Percentiles rank a stretch among this genome's conserved stretches.
Conservation (phyloP, 2,113 vertebrate genomes). For the Ptilorrhoa leucosticta region DNA sequence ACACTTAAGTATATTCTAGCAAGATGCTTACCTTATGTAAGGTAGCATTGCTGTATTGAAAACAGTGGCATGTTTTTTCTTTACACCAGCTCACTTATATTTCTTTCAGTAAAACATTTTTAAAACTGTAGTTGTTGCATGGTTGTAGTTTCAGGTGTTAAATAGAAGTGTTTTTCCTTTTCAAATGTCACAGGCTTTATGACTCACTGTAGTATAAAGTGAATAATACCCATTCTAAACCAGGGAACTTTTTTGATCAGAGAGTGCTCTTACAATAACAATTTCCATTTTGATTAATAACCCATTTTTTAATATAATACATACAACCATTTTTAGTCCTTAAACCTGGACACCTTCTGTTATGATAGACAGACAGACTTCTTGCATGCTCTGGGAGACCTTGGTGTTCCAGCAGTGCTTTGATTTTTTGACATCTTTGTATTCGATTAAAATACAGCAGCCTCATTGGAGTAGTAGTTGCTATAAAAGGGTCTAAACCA, state of each 20-base stretch:
- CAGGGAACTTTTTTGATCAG: constrained; percentile 7
- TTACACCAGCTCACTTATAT: background rate
- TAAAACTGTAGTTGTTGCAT: background rate
- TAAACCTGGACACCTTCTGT: background rate
- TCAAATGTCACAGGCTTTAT: constrained; percentile 47
- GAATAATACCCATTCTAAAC: constrained; percentile 25
- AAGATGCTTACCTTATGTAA: background rate
- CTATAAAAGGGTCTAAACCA: background rate
- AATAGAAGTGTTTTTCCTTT: constrained; percentile 24
- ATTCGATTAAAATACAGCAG: background rate
- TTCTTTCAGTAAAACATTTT: constrained; percentile 49
- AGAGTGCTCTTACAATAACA: constrained; percentile 7
- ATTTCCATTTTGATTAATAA: constrained; percentile 61
- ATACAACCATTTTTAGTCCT: background rate
- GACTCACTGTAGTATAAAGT: constrained; percentile 30
- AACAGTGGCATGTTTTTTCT: background rate
- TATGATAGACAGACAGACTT: background rate
- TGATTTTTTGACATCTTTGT: constrained; percentile 36
- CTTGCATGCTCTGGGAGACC: background rate
- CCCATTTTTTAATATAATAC: background rate
- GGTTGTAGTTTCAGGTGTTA: constrained; percentile 48
- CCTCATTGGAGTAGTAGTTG: background rate
- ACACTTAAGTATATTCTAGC: background rate
- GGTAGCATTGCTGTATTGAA: background rate
- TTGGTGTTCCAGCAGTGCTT: constrained; percentile 1